Base-by-base conservation (phyloP, 2,113 vertebrate genomes). In the Saimiri boliviensis region DNA sequence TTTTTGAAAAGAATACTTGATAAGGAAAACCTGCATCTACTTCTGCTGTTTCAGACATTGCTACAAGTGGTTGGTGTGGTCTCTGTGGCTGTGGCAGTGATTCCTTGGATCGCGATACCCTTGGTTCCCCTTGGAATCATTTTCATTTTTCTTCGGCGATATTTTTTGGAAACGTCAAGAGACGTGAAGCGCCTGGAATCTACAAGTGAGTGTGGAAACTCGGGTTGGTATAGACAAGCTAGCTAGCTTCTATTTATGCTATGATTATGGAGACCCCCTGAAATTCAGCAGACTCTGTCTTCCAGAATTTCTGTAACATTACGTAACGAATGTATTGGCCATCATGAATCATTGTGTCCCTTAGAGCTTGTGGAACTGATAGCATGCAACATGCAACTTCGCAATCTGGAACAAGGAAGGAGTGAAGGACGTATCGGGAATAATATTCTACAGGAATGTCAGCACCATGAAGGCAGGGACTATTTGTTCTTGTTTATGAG, bases 151-250 rank as follows among this genome's bases (percentile, higher is more conserved):
- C 99, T 99, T 96, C 99, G 99, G 35, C 95, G 98, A 30, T 99
- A 99, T 97, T 99, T 99, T 98, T 98, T 99, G 97, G 98, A 98
- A 95, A 99, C 99, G 6, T 99, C 99, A 70, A 99, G 99, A 97
- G 99, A 99, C 95, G 99, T 99, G 97, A 99, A 99, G 98, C 99
- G 99, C 71, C 98, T 99, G 19, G 99, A 99, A 98, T 99, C 99
- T 89, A 99, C 99, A 97, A 99, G 99, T 99, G 99, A 98, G 99
- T 99, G 84, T 76, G 0, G 0, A 85, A 47, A 47, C 3, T 32
- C n/a, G 0, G n/a, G 37, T n/a, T 54, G 89, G 58, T 19, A 86
- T 32, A 68, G 0, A 27, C 54, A 4, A 68, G 17, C 37, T 32
- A 9, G 58, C 58, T 70, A 5, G 63, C 79, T 66, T 92, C 85